phyloP scores from a whole-genome alignment of 2,888 invertebrate species.

The Podotricha telesiphe region DNA sequence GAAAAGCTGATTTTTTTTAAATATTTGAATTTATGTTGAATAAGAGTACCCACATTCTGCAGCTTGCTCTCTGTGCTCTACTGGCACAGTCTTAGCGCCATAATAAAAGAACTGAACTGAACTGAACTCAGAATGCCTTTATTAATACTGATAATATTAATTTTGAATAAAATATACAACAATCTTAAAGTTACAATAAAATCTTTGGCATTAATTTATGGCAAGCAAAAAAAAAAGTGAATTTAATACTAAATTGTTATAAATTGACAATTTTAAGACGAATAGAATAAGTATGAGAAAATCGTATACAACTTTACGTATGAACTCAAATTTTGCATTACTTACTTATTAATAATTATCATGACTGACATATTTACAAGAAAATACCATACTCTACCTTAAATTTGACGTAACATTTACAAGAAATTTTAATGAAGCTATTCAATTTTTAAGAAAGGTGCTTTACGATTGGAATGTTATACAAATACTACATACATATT shows the following conservation, averaged over 20 bases:
- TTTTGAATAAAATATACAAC: background rate
- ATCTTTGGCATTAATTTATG: slow-evolving; percentile 17
- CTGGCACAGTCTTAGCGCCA: too few species aligned
- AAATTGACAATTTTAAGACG: slow-evolving; percentile 20
- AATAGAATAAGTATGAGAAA: slow-evolving; percentile 8
- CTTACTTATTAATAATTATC: slow-evolving; percentile 10
- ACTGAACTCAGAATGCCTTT: too few species aligned
- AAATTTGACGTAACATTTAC: background rate
- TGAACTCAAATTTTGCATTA: slow-evolving; percentile 31
- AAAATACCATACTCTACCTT: slow-evolving; percentile 23
- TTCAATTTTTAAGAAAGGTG: background rate
- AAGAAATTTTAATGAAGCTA: slow-evolving; percentile 1
- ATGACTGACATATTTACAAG: slow-evolving; percentile 38
- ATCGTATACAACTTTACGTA: slow-evolving; percentile 47
- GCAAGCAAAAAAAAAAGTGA: background rate
- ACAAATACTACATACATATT: background rate
- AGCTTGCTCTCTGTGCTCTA: too few species aligned
- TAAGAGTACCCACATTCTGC: slow-evolving; percentile 6
- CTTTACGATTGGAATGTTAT: background rate
- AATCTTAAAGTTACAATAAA: background rate
- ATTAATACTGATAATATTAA: slow-evolving; percentile 3
- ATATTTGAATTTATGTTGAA: too few species aligned
- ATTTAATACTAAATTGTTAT: background rate
- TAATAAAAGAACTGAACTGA: too few species aligned
- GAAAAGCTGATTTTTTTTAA: too few species aligned